Conservation (phyloP, 1,140 invertebrate genomes). For the Brachionus paranguensis region DNA sequence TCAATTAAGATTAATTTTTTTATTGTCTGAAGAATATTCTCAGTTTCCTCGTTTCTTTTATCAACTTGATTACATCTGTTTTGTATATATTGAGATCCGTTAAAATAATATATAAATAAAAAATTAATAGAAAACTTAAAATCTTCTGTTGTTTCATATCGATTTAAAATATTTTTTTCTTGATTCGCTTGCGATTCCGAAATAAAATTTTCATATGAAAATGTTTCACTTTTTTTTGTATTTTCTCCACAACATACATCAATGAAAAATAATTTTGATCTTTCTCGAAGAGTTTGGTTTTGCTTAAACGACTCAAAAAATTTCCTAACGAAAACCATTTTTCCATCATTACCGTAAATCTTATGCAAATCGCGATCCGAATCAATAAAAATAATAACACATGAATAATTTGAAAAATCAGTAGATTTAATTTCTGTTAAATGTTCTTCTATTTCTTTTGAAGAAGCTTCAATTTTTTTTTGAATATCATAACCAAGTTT, state of each 20-base stretch:
- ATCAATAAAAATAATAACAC: neutral
- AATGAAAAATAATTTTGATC: neutral
- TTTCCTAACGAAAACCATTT: neutral
- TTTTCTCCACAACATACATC: neutral
- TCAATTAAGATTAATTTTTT: too few species aligned
- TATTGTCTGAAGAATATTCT: too few species aligned
- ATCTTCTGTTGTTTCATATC: too few species aligned
- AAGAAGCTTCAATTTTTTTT: neutral
- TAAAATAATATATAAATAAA: too few species aligned
- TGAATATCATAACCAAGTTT: neutral
- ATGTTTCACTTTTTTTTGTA: neutral
- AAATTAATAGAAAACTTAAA: too few species aligned
- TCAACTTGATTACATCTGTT: too few species aligned
- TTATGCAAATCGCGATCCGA: neutral
- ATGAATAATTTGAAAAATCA: neutral
- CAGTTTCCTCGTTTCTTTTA: too few species aligned
- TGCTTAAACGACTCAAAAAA: neutral
- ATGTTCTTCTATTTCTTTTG: neutral
- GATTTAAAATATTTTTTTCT: too few species aligned
- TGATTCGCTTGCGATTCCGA: neutral
- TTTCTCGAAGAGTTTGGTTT: neutral
- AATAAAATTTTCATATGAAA: neutral
- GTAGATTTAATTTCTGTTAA: neutral
- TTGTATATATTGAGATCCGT: too few species aligned
- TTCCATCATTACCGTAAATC: neutral